Evolutionary conservation across 2,113 vertebrate species (phyloP).

Genomic region (Ammodytes dubius): DNA sequence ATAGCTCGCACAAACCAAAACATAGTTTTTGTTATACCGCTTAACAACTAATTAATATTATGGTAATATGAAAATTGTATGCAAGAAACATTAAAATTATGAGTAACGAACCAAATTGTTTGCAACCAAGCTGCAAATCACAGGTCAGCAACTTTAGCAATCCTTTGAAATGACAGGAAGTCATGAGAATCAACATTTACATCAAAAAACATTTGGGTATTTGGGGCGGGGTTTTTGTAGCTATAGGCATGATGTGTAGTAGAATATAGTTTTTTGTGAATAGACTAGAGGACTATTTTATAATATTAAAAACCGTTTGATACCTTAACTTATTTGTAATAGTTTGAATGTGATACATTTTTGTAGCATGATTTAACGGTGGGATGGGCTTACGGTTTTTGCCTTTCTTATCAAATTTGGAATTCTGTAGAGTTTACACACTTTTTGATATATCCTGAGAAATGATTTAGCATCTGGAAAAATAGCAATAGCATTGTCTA

Average conservation of each 20-base stretch:
- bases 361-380: constrained; percentile 39
- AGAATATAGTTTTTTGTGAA: constrained; percentile 42
- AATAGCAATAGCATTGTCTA: background rate
- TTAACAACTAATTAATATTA: constrained; percentile 4
- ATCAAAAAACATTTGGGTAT: background rate
- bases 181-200: background rate
- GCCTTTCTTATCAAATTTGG: constrained; percentile 17
- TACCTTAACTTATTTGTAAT: constrained; percentile 51
- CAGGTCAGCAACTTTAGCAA: constrained; percentile 14
- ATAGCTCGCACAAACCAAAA: constrained; percentile 15
- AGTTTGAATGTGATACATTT: constrained; percentile 44
- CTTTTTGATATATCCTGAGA: constrained; percentile 7
- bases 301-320: constrained; percentile 26
- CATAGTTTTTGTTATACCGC: background rate
- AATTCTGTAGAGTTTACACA: constrained; percentile 24
- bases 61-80: background rate
- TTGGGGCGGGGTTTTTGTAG: constrained; percentile 47
- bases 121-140: constrained; percentile 1
- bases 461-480: background rate
- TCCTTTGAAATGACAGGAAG: background rate
- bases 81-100: background rate
- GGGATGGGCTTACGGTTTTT: constrained; percentile 10
- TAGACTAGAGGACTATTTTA: constrained; percentile 36
- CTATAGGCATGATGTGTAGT: constrained; percentile 60
- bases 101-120: constrained; percentile 10